These are phyloP conservation scores for Ptilonorhynchus violaceus DNA, from an alignment of 2,113 vertebrate species.

Conservation along the genomic window DNA sequence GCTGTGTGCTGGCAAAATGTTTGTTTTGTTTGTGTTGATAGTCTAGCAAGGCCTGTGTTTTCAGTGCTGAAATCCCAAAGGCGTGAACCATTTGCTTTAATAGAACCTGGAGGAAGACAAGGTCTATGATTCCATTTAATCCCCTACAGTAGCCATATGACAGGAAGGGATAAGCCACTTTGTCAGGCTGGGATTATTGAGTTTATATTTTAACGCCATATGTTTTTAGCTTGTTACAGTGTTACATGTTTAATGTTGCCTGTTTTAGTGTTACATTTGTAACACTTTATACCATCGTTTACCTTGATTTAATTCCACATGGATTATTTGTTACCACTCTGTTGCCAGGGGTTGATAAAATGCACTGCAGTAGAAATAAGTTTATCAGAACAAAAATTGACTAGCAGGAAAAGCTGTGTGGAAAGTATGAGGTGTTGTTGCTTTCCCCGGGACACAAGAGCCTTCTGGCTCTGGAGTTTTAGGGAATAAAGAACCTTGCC, in stretches of 20 bases:
- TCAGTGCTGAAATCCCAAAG: neutral
- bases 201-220: slow-evolving; percentile 27
- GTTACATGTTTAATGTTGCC: neutral
- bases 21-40: neutral
- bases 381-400: neutral
- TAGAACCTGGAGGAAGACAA: neutral
- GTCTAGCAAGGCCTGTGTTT: neutral
- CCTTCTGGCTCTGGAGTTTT: neutral
- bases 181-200: slow-evolving; percentile 41
- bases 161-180: slow-evolving; percentile 48
- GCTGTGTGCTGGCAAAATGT: neutral
- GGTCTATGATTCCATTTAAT: slow-evolving; percentile 5
- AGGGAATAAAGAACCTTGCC: neutral
- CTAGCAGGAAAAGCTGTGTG: neutral
- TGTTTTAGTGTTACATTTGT: neutral
- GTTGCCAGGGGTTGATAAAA: neutral
- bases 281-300: neutral
- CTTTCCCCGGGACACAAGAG: neutral
- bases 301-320: neutral
- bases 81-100: neutral
- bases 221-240: slow-evolving; percentile 11
- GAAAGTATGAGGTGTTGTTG: neutral
- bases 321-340: neutral
- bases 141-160: slow-evolving; percentile 47
- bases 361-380: neutral